Percentiles rank a stretch among this genome's conserved stretches.
Conservation (phyloP, 2,113 vertebrate genomes). For the Onychorhynchus coronatus region DNA sequence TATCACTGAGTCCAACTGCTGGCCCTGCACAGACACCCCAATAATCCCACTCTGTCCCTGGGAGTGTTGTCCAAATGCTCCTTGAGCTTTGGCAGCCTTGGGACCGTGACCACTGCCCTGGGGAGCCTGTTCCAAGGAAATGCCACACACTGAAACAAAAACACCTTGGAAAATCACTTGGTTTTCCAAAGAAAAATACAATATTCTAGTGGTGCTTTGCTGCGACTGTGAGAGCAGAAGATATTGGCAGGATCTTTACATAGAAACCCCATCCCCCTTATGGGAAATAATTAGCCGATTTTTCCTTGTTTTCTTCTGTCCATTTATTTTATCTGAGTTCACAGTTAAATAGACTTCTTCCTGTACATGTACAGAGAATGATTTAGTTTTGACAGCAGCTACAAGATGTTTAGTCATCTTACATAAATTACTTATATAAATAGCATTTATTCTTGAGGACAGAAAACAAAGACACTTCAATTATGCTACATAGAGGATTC, state of each 20-base stretch:
- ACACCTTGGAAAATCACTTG: not conserved
- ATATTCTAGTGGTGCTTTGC: not conserved
- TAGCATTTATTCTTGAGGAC: not conserved
- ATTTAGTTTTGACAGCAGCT: not conserved
- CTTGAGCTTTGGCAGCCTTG: not conserved
- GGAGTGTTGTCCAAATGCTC: not conserved
- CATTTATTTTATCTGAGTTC: not conserved
- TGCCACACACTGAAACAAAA: not conserved
- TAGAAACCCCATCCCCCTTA: not conserved
- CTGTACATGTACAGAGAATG: not conserved
- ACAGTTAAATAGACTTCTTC: not conserved
- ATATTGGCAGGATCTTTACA: rapidly evolving
- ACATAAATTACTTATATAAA: not conserved
- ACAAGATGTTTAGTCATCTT: not conserved
- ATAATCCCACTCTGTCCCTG: not conserved
- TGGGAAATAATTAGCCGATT: not conserved
- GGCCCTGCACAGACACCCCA: not conserved
- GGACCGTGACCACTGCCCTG: not conserved
- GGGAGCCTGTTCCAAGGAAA: not conserved
- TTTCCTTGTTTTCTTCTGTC: not conserved
- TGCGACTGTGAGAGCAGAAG: not conserved
- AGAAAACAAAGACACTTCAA: not conserved
- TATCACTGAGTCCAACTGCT: not conserved
- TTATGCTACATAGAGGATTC: not conserved
- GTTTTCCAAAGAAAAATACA: not conserved